These are phyloP conservation scores for Myopa tessellatipennis DNA, from an alignment of 2,888 invertebrate species.

Conservation along the genomic window DNA sequence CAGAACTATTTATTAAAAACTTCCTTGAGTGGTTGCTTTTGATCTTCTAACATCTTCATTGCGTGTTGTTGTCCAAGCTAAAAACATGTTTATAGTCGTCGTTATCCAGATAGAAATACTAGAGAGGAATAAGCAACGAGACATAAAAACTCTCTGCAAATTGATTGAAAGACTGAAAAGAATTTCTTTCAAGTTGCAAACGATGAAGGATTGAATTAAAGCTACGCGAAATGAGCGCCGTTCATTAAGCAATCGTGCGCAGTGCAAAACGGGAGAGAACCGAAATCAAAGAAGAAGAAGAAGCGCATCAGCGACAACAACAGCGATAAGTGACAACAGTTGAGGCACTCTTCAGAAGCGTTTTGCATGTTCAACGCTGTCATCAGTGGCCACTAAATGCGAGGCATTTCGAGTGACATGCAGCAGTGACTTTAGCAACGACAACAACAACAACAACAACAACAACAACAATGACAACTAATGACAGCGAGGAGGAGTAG, in stretches of 20 bases:
- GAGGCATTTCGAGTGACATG: background rate
- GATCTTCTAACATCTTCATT: background rate
- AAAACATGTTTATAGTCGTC: background rate
- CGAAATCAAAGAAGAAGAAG: background rate
- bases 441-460: constrained; percentile 20
- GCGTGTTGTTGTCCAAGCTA: too few relatives aligned
- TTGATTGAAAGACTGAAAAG: background rate
- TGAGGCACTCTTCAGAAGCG: background rate
- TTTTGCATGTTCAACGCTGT: background rate
- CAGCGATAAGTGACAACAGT: background rate
- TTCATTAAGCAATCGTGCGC: constrained; percentile 9
- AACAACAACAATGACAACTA: background rate
- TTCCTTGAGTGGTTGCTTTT: too few relatives aligned
- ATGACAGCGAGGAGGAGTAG: background rate
- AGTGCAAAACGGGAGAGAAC: background rate
- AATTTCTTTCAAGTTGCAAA: constrained; percentile 20
- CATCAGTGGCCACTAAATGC: background rate
- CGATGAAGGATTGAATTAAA: constrained; percentile 33
- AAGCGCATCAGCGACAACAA: background rate
- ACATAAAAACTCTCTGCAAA: background rate
- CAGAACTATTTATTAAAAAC: too few relatives aligned
- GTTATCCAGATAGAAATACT: background rate
- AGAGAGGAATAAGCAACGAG: background rate
- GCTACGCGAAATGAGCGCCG: constrained; percentile 23
- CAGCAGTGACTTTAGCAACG: background rate